Conservation (phyloP, 2,888 invertebrate species). For the Pterostichus niger region DNA sequence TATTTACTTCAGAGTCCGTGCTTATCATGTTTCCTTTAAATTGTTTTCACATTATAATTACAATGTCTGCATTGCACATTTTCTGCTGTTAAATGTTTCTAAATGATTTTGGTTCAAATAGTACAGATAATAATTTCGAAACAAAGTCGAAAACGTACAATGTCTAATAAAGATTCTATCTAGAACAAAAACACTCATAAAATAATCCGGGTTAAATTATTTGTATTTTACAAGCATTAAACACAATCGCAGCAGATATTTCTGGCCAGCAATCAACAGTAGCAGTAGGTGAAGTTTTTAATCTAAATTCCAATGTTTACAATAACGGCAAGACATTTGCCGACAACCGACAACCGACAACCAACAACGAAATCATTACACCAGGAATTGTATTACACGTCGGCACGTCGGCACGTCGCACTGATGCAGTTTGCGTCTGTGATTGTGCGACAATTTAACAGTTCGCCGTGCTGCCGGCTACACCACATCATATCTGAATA, state of each 20-base stretch:
- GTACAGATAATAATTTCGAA: no score
- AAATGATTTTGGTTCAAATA: no score
- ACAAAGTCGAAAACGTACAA: not conserved
- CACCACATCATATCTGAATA: slow-evolving; percentile 8
- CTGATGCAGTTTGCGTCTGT: not conserved
- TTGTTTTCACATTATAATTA: no score
- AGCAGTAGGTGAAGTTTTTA: slow-evolving; percentile 42
- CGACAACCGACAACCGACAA: slow-evolving; percentile 31
- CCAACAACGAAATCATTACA: slow-evolving; percentile 29
- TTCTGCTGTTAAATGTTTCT: no score
- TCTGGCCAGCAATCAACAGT: slow-evolving; percentile 41
- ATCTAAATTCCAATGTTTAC: slow-evolving; percentile 47
- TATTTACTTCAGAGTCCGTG: not conserved
- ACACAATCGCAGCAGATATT: not conserved
- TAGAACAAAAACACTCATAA: not conserved
- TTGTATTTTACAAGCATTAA: not conserved
- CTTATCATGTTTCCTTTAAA: no score
- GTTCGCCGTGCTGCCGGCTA: not conserved
- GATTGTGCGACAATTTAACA: slow-evolving; percentile 27
- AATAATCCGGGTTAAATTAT: slow-evolving; percentile 2
- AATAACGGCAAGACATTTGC: slow-evolving; percentile 20
- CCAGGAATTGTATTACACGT: not conserved
- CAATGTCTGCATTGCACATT: no score
- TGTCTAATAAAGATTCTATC: not conserved
- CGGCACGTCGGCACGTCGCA: not conserved